phyloP scores from a whole-genome alignment of 2,797 vertebrate species.

The Takifugu ocellatus region DNA sequence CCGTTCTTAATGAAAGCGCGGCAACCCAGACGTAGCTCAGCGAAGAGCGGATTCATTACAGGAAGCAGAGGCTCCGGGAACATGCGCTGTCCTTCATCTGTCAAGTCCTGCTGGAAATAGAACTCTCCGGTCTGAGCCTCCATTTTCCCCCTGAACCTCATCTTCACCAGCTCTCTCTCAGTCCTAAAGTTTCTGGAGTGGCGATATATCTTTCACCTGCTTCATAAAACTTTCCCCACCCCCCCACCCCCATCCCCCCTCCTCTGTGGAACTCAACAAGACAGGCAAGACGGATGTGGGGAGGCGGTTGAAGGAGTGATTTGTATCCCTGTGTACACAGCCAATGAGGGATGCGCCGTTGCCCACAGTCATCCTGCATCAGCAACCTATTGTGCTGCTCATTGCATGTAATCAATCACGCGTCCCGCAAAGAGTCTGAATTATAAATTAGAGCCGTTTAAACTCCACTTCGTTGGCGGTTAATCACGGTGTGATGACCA shows the following conservation, averaged over 20 bases:
- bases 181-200: constrained; percentile 11
- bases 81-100: constrained; percentile 28
- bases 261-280: constrained; percentile 37
- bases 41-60: constrained; percentile 40
- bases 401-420: constrained; percentile 38
- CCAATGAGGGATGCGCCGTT: constrained; percentile 39
- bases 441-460: constrained; percentile 24
- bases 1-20: constrained; percentile 47
- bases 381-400: constrained; percentile 43
- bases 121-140: constrained; percentile 1
- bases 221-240: constrained; percentile 17
- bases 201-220: constrained; percentile 29
- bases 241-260: constrained; percentile 1
- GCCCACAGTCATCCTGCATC: constrained; percentile 29
- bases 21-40: constrained; percentile 29
- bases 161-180: constrained; percentile 7
- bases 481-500: constrained; percentile 13
- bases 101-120: constrained; percentile 21
- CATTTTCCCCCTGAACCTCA: background rate
- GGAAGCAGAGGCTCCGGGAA: constrained; percentile 10
- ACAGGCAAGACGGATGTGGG: constrained; percentile 45
- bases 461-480: constrained; percentile 9
- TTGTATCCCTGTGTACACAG: constrained; percentile 23
- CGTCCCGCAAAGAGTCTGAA: constrained; percentile 21
- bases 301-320: constrained; percentile 33